Conservation (phyloP, 2,113 vertebrate species). For the Pandion haliaetus region DNA sequence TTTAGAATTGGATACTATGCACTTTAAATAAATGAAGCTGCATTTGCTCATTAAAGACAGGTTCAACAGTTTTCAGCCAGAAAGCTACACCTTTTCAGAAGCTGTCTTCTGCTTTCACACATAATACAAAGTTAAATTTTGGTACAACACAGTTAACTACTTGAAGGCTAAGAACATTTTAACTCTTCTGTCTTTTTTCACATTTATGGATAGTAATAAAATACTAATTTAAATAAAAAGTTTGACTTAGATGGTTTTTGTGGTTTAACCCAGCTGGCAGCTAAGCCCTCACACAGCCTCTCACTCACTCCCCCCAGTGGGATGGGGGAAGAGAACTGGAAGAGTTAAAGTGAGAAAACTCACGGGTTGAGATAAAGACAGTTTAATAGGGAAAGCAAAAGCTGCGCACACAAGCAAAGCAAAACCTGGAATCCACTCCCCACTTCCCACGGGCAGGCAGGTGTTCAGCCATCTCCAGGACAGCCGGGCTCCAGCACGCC, state of each 20-base stretch:
- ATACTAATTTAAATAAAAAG: neutral
- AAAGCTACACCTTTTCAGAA: neutral
- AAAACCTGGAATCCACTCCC: no score
- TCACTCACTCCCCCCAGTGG: no score
- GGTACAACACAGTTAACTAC: neutral
- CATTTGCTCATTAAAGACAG: neutral
- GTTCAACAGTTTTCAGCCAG: neutral
- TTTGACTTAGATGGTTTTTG: neutral
- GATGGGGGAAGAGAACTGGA: no score
- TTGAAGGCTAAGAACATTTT: neutral
- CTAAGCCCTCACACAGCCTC: no score
- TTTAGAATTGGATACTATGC: neutral
- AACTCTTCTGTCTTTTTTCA: neutral
- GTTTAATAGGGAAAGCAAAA: no score
- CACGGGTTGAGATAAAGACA: no score
- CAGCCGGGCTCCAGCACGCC: no score
- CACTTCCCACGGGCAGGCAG: no score
- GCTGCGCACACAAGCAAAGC: no score
- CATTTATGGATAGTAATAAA: neutral
- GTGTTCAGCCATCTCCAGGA: no score
- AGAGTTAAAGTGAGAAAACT: no score
- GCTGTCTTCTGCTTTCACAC: neutral
- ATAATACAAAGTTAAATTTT: neutral
- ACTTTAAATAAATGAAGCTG: neutral
- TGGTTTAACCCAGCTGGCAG: no score